These are phyloP conservation scores for Azemiops feae DNA, from an alignment of 2,113 vertebrate species.

Conservation along the genomic window DNA sequence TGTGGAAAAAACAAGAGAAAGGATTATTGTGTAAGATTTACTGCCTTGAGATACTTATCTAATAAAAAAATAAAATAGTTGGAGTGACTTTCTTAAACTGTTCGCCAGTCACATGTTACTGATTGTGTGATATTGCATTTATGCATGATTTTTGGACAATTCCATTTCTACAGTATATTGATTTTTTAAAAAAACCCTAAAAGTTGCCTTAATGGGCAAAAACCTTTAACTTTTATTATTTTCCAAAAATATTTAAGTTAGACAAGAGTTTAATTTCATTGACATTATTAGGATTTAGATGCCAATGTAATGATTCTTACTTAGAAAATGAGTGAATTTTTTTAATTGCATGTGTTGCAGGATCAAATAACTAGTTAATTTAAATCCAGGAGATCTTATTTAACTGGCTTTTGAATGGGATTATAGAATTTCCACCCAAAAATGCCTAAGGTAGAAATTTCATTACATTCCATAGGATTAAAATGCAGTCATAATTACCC, in stretches of 20 bases:
- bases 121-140: background rate
- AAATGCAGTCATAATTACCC: background rate
- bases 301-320: background rate
- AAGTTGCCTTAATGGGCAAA: background rate
- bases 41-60: background rate
- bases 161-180: background rate
- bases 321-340: background rate
- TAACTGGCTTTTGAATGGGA: background rate
- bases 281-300: constrained; percentile 5
- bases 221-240: background rate
- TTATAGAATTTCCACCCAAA: background rate
- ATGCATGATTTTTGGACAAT: background rate
- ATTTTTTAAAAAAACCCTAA: background rate
- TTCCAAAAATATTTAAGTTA: background rate
- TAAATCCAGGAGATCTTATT: background rate
- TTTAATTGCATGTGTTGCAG: background rate
- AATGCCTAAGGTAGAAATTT: background rate
- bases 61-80: background rate
- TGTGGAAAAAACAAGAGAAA: background rate
- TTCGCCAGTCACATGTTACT: background rate
- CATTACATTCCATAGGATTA: background rate
- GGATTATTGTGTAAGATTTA: background rate
- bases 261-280: background rate
- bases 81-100: background rate
- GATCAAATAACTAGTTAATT: background rate